Conservation (phyloP, 2,888 invertebrate species). For the Ctenicera cuprea region DNA sequence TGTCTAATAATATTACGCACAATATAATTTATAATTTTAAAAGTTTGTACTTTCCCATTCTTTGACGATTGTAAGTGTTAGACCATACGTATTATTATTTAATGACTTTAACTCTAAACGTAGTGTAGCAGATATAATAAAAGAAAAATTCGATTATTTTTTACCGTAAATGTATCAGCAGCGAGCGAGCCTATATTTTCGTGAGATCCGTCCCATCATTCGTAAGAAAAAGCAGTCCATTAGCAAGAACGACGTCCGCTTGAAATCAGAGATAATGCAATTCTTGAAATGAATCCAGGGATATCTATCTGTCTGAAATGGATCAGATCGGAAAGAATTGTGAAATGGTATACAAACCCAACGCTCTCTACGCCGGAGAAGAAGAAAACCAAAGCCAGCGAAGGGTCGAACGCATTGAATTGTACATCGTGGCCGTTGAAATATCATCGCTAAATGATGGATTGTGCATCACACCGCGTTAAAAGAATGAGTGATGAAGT, state of each 20-base stretch:
- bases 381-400: conserved; percentile 44
- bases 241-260: conserved; percentile 56
- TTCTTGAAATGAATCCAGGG: conserved; percentile 52
- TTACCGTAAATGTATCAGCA: neutral
- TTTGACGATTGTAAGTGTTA: no score
- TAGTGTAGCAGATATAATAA: neutral
- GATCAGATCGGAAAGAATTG: conserved; percentile 50
- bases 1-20: no score
- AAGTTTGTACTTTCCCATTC: no score
- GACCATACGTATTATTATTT: neutral
- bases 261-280: conserved; percentile 56
- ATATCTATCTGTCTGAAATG: conserved; percentile 50
- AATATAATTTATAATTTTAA: no score
- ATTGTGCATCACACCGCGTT: conserved; percentile 51
- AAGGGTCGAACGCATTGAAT: conserved; percentile 51
- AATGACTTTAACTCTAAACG: neutral
- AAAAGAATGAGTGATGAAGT: conserved; percentile 52
- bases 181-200: conserved; percentile 18
- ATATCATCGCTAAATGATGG: conserved; percentile 58
- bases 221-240: conserved; percentile 55
- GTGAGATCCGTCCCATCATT: conserved; percentile 25
- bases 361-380: conserved; percentile 31
- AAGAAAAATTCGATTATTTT: neutral
- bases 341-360: conserved; percentile 51
- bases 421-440: conserved; percentile 51